phyloP scores from a whole-genome alignment of 2,113 vertebrate genomes.

The Turdus rufiventris region DNA sequence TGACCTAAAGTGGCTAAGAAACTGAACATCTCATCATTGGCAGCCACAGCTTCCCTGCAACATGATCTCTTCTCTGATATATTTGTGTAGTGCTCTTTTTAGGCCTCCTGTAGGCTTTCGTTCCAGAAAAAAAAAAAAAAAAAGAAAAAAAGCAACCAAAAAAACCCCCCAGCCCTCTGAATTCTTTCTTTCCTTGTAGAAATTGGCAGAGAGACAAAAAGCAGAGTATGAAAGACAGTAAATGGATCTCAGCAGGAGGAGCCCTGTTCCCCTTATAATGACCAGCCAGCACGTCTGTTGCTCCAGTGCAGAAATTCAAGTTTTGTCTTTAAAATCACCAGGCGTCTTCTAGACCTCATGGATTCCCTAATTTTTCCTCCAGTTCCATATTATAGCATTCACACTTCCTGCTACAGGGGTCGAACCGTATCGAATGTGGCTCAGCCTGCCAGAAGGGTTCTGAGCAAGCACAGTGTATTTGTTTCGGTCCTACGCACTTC shows the following conservation, averaged over 20 bases:
- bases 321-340: constrained; percentile 14
- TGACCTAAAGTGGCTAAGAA: constrained; percentile 37
- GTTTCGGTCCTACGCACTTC: background rate
- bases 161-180: background rate
- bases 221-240: constrained; percentile 13
- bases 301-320: background rate
- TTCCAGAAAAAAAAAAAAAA: background rate
- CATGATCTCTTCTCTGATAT: constrained; percentile 33
- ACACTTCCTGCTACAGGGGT: background rate
- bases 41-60: constrained; percentile 38
- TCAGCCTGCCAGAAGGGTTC: background rate
- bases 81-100: constrained; percentile 41
- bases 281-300: background rate
- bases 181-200: constrained; percentile 31
- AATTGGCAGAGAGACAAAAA: constrained; percentile 34
- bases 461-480: background rate
- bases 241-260: background rate
- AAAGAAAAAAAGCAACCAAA: background rate
- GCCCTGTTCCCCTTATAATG: background rate
- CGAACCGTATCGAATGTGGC: background rate
- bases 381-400: background rate
- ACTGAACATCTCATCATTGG: constrained; percentile 17
- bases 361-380: background rate
- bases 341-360: background rate
- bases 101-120: background rate